These are phyloP conservation scores for Cryptotermes secundus DNA, from an alignment of 1,140 invertebrate genomes.

Conservation along the genomic window DNA sequence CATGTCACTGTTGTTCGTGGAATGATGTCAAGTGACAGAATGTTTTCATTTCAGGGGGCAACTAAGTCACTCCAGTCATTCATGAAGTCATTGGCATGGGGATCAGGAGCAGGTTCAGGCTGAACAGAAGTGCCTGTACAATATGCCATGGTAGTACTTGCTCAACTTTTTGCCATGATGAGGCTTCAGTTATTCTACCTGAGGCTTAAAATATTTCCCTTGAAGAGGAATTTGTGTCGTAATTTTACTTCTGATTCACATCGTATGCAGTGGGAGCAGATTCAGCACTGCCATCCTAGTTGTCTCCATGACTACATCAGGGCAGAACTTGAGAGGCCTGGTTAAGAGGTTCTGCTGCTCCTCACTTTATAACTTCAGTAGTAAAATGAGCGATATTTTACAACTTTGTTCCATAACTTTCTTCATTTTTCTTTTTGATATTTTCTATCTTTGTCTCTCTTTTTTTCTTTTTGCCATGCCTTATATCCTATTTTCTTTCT, in stretches of 20 bases:
- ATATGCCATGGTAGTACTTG: neutral
- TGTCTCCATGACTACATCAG: neutral
- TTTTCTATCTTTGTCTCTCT: neutral
- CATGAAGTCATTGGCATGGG: slow-evolving; percentile 40
- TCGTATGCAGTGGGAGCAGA: neutral
- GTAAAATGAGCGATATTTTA: no score
- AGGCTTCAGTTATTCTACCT: no score
- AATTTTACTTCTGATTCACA: no score
- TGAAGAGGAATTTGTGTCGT: no score
- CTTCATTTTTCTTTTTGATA: neutral
- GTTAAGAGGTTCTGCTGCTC: neutral
- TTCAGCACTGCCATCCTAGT: neutral
- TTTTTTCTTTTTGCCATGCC: slow-evolving; percentile 31
- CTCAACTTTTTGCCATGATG: neutral
- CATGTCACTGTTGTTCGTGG: no score
- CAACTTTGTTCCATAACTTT: slow-evolving; percentile 32
- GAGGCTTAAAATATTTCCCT: no score
- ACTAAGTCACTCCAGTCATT: slow-evolving; percentile 52
- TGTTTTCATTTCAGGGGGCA: slow-evolving; percentile 48
- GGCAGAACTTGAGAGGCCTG: slow-evolving; percentile 20
- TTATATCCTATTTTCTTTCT: slow-evolving; percentile 23
- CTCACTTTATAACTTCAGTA: no score
- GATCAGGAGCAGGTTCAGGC: neutral
- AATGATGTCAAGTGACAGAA: no score
- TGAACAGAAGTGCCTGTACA: neutral